Conservation (phyloP, 2,113 vertebrate genomes). For the Rhinolophus ferrumequinum region DNA sequence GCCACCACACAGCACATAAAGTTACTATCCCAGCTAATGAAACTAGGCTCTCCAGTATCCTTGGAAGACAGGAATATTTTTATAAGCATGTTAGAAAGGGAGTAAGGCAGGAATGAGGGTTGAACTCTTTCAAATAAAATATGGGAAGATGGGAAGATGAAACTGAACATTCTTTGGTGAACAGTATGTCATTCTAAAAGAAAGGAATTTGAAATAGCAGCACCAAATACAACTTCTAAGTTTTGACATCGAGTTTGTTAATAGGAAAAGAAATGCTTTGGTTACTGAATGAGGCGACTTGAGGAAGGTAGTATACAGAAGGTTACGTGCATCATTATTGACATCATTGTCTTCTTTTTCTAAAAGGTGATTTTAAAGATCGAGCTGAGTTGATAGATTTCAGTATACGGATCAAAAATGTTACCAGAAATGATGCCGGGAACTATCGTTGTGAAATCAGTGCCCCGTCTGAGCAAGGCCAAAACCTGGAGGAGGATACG, state of each 20-base stretch:
- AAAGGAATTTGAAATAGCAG: neutral
- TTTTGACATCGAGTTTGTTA: neutral
- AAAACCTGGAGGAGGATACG: conserved; percentile 90
- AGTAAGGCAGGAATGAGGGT: neutral
- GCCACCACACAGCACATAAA: neutral
- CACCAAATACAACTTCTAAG: neutral
- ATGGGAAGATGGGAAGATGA: neutral
- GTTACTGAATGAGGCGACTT: neutral
- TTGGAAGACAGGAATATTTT: neutral
- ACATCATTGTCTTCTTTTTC: conserved; percentile 47
- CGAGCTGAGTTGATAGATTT: conserved; percentile 92
- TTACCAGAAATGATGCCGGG: conserved; percentile 93
- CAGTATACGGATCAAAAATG: conserved; percentile 90
- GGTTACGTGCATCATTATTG: neutral
- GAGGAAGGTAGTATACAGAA: neutral
- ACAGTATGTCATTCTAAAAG: neutral
- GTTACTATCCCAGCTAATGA: neutral
- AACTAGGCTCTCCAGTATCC: neutral
- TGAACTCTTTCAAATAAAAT: conserved; percentile 28
- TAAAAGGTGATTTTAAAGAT: conserved; percentile 88
- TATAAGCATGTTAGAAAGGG: neutral
- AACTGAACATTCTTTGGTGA: neutral
- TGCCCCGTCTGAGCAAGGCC: conserved; percentile 86
- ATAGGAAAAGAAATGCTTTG: neutral
- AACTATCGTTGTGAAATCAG: conserved; percentile 97